A percentile compares a stretch with the other conserved stretches of the same genome.
Evolutionary conservation across 2,888 invertebrate species (phyloP).

Genomic region (Desoria tigrina): DNA sequence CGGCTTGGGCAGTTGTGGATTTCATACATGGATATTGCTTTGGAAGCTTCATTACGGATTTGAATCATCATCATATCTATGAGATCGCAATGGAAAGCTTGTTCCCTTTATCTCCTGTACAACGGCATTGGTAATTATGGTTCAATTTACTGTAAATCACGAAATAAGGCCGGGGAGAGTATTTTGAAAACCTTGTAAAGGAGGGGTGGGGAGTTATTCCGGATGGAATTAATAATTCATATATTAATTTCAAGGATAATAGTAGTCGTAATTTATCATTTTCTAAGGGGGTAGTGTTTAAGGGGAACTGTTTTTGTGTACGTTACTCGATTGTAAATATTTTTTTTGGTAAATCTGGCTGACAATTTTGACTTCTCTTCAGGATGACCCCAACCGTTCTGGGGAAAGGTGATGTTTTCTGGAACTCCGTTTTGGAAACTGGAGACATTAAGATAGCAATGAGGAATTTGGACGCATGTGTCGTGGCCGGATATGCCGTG

Average conservation of each 20-base stretch:
- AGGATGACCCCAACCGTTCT: background rate
- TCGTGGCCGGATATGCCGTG: conserved; percentile 24
- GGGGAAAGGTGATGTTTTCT: conserved; percentile 25
- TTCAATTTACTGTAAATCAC: background rate
- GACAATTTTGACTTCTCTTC: background rate
- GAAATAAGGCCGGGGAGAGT: conserved; percentile 14
- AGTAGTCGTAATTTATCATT: no score
- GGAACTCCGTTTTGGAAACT: conserved; percentile 38
- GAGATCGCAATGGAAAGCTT: conserved; percentile 34
- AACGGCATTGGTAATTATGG: conserved; percentile 32
- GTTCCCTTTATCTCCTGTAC: conserved; percentile 34
- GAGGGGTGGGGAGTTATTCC: no score
- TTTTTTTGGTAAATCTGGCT: background rate
- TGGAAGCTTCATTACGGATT: conserved; percentile 26
- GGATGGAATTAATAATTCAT: no score
- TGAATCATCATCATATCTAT: conserved; percentile 37
- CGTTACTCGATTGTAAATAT: no score
- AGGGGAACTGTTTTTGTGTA: no score
- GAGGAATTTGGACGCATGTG: conserved; percentile 45
- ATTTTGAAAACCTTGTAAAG: no score
- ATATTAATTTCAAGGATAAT: no score
- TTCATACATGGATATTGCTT: conserved; percentile 43
- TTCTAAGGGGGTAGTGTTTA: no score
- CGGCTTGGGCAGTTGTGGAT: conserved; percentile 38
- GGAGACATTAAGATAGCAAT: conserved; percentile 35